phyloP scores from a whole-genome alignment of 1,140 invertebrate species.

The Megathymus violae region DNA sequence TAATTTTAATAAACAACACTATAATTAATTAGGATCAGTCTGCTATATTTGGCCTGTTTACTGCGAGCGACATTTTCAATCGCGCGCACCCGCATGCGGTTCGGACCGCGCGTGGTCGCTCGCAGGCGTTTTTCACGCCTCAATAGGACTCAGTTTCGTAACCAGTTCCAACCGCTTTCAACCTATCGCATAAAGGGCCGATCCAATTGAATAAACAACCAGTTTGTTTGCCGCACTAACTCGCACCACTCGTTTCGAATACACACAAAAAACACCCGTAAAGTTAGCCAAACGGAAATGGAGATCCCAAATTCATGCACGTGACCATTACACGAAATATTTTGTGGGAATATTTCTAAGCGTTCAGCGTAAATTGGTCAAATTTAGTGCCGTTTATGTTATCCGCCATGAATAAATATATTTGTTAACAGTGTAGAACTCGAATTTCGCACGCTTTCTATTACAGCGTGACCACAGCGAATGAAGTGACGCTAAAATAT shows the following conservation, averaged over 20 bases:
- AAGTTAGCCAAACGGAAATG: constrained; percentile 32
- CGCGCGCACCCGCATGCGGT: constrained; percentile 40
- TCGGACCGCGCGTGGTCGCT: constrained; percentile 30
- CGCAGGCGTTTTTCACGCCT: constrained; percentile 50
- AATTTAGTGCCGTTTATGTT: constrained; percentile 27
- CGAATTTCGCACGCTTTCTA: constrained; percentile 29
- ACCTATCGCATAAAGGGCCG: constrained; percentile 46
- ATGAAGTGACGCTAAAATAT: constrained; percentile 17
- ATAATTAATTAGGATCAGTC: neutral
- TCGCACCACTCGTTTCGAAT: constrained; percentile 27
- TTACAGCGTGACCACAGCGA: constrained; percentile 15
- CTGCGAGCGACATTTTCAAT: neutral
- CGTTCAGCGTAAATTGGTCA: constrained; percentile 19
- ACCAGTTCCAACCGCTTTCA: constrained; percentile 30
- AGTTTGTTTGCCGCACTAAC: constrained; percentile 43
- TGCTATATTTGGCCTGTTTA: constrained; percentile 23
- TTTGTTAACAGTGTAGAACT: constrained; percentile 30
- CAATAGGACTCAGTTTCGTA: constrained; percentile 43
- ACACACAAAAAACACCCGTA: constrained; percentile 22
- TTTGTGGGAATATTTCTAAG: constrained; percentile 4
- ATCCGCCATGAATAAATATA: constrained; percentile 24
- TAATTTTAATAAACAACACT: neutral
- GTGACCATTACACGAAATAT: constrained; percentile 21
- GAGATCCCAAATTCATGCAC: constrained; percentile 27
- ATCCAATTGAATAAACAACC: constrained; percentile 53